Percentiles rank a stretch among this genome's conserved stretches.
These are phyloP conservation scores for Reinhardtius hippoglossoides DNA, from an alignment of 2,113 vertebrate species.

Conservation along the genomic window DNA sequence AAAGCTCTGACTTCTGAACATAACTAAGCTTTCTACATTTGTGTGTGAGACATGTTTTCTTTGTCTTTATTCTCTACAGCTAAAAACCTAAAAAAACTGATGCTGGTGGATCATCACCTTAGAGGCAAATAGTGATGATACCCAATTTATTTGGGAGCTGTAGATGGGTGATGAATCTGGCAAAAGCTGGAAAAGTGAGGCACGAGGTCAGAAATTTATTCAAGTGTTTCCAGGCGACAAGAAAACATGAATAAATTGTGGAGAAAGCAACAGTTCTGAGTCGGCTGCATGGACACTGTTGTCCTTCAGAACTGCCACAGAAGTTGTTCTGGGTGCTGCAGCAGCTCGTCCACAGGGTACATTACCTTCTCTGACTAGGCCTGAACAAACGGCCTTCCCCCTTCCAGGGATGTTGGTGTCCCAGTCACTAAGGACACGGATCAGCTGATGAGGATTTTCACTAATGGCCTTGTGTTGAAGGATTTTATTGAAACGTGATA, in stretches of 20 bases:
- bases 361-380: too few relatives aligned
- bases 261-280: slow-evolving; percentile 60
- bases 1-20: too few relatives aligned
- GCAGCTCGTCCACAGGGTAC: too few relatives aligned
- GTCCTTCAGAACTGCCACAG: slow-evolving; percentile 15
- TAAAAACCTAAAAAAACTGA: too few relatives aligned
- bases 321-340: too few relatives aligned
- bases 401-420: slow-evolving; percentile 57
- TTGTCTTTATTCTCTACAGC: too few relatives aligned
- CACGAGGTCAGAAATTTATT: slow-evolving; percentile 58
- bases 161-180: slow-evolving; percentile 29
- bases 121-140: slow-evolving; percentile 24
- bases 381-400: slow-evolving; percentile 49
- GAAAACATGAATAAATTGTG: slow-evolving; percentile 65
- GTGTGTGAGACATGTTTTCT: too few relatives aligned
- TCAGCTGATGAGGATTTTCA: slow-evolving; percentile 45
- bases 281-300: neutral
- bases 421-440: slow-evolving; percentile 58
- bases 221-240: slow-evolving; percentile 62
- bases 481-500: neutral
- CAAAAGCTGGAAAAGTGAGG: slow-evolving; percentile 43
- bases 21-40: too few relatives aligned
- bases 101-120: slow-evolving; percentile 39
- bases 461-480: slow-evolving; percentile 15
- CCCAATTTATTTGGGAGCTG: slow-evolving; percentile 5